Evolutionary conservation across 2,888 invertebrate species (phyloP).

Genomic region (Trichopoda pennipes): DNA sequence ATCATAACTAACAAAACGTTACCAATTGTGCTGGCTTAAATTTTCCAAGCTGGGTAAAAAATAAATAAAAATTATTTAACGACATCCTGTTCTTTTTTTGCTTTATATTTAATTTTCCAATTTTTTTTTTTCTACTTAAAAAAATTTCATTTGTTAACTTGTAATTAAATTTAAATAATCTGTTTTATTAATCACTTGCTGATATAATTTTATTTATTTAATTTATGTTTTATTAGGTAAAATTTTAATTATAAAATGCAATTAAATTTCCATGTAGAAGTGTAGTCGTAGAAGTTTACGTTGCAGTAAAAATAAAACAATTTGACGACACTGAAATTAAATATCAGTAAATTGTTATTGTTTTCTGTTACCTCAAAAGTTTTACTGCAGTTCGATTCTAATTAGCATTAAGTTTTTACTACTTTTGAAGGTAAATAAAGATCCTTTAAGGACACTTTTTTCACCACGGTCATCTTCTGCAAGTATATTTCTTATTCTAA

Average conservation of each 20-base stretch:
- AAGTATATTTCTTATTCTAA: too few relatives aligned
- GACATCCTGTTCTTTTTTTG: conserved; percentile 4
- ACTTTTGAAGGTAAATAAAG: too few relatives aligned
- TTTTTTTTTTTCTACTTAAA: neutral
- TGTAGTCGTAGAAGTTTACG: neutral
- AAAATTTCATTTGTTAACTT: conserved; percentile 54
- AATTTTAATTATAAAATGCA: conserved; percentile 65
- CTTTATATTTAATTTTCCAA: neutral
- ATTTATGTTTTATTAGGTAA: conserved; percentile 65
- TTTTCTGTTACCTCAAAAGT: too few relatives aligned
- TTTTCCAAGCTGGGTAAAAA: neutral
- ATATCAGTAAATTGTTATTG: too few relatives aligned
- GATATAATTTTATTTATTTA: conserved; percentile 49
- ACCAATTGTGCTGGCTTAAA: neutral
- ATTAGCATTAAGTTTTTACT: too few relatives aligned
- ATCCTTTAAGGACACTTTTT: too few relatives aligned
- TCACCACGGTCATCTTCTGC: too few relatives aligned
- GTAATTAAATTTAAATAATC: conserved; percentile 63
- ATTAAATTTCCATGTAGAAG: conserved; percentile 36
- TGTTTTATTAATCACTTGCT: conserved; percentile 53
- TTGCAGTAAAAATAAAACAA: too few relatives aligned
- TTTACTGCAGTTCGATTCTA: too few relatives aligned
- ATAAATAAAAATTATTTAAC: conserved; percentile 21
- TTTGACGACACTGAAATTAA: too few relatives aligned
- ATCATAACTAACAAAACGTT: too few relatives aligned